Conservation (phyloP, 2,888 invertebrate genomes). For the Melinaea menophilus region DNA sequence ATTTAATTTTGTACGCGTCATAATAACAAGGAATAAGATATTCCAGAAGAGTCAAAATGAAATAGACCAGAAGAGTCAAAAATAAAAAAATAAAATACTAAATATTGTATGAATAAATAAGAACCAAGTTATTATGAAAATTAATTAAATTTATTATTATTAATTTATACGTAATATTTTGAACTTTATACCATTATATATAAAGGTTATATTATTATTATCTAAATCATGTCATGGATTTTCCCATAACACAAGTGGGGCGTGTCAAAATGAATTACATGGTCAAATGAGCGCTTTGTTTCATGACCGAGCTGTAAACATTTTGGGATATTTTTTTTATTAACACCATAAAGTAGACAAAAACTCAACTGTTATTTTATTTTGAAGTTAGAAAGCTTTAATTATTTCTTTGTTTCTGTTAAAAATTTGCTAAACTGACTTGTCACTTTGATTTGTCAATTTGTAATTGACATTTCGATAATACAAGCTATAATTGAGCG, state of each 20-base stretch:
- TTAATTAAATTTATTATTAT: no score
- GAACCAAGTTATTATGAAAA: no score
- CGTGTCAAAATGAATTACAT: slow-evolving; percentile 34
- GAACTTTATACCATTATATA: background rate
- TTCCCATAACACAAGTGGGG: slow-evolving; percentile 38
- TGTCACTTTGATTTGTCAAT: no score
- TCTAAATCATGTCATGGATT: slow-evolving; percentile 25
- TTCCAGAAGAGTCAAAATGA: background rate
- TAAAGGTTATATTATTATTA: background rate
- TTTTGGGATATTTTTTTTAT: slow-evolving; percentile 1
- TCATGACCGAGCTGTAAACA: slow-evolving; percentile 7
- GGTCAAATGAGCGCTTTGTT: slow-evolving; percentile 28
- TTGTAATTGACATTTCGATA: no score
- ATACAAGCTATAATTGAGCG: no score
- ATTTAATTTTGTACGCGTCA: background rate
- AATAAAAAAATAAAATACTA: no score
- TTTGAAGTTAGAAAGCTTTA: background rate
- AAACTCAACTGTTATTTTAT: background rate
- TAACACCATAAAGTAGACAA: slow-evolving; percentile 1
- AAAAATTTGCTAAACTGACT: background rate
- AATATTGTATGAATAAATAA: no score
- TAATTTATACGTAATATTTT: background rate
- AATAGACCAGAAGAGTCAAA: background rate
- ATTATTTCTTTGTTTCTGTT: background rate
- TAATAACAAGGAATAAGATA: background rate